phyloP scores from a whole-genome alignment of 2,113 vertebrate genomes.

The Syrmaticus mikado region DNA sequence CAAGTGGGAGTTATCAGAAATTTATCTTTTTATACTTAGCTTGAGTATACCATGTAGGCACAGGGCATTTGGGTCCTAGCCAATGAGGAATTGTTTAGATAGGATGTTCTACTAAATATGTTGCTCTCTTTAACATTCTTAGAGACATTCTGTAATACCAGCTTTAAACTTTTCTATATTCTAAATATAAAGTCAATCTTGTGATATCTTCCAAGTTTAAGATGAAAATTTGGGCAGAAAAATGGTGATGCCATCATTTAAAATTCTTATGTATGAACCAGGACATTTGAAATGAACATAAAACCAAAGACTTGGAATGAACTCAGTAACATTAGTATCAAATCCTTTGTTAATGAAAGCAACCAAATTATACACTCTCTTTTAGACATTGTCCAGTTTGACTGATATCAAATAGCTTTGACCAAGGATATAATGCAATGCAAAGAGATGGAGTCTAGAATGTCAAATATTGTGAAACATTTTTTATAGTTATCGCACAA shows the following conservation, averaged over 20 bases:
- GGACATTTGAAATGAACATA: not conserved
- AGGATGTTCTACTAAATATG: not conserved
- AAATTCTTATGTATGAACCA: not conserved
- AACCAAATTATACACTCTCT: not conserved
- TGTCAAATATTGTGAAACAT: not conserved
- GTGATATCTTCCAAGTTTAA: not conserved
- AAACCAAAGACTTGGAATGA: not conserved
- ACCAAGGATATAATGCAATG: not conserved
- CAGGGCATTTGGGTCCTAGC: not conserved
- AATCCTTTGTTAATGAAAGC: not conserved
- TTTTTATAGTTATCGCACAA: not conserved
- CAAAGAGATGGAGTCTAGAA: not conserved
- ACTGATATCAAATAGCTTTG: not conserved
- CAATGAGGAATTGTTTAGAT: not conserved
- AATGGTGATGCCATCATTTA: rapidly evolving
- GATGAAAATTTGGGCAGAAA: not conserved
- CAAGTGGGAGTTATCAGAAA: not conserved
- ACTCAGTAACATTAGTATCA: not conserved
- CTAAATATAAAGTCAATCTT: not conserved
- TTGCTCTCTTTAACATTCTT: not conserved
- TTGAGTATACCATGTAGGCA: not conserved
- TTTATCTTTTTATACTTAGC: not conserved
- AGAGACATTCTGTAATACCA: not conserved
- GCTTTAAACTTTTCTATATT: not conserved
- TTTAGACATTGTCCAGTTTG: not conserved